phyloP scores from a whole-genome alignment of 2,888 invertebrate genomes.

The Odontomyia ornata region DNA sequence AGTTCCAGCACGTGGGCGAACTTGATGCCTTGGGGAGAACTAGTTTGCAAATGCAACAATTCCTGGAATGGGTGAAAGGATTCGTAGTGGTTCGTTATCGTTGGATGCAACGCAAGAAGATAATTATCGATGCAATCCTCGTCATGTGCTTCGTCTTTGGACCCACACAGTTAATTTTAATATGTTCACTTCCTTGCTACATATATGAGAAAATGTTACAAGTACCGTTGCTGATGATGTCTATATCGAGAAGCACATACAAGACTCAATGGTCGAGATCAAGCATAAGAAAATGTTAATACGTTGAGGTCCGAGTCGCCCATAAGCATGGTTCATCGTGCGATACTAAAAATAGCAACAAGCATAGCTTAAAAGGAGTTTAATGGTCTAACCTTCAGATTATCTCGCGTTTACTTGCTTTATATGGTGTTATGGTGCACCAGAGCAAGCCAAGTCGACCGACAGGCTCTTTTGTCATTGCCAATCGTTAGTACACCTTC shows the following conservation, averaged over 20 bases:
- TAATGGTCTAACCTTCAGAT: slow-evolving; percentile 33
- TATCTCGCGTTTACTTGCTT: slow-evolving; percentile 9
- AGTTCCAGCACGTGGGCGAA: slow-evolving; percentile 28
- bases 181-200: background rate
- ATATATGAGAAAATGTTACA: background rate
- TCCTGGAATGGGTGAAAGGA: slow-evolving; percentile 40
- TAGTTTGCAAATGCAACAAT: slow-evolving; percentile 4
- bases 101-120: slow-evolving; percentile 21
- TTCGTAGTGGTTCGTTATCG: slow-evolving; percentile 35
- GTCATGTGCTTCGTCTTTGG: background rate
- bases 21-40: background rate
- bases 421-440: slow-evolving; percentile 15
- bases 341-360: slow-evolving; percentile 35
- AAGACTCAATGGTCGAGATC: background rate
- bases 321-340: background rate
- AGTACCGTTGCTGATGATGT: background rate
- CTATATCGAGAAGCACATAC: background rate
- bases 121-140: slow-evolving; percentile 27
- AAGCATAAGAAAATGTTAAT: background rate
- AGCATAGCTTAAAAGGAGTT: background rate
- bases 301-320: background rate
- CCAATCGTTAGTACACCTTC: slow-evolving; percentile 23
- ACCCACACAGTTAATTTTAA: background rate
- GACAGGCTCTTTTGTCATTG: slow-evolving; percentile 25
- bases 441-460: slow-evolving; percentile 2